Conservation (phyloP, 2,113 vertebrate species). For the Microtus ochrogaster region DNA sequence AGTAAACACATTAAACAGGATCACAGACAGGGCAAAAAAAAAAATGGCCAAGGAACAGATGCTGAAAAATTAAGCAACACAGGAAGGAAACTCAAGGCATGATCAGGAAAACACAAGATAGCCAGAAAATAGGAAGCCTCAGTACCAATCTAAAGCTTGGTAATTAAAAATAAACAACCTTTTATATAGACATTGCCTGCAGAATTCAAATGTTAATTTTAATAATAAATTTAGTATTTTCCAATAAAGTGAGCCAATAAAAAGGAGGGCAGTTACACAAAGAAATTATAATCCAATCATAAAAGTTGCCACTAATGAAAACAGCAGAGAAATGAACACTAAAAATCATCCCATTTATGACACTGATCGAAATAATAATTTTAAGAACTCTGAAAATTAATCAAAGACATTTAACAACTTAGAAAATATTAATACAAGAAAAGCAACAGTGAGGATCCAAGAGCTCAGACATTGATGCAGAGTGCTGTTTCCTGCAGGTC, state of each 20-base stretch:
- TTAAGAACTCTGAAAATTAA: conserved; percentile 36
- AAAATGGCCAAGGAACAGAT: not conserved
- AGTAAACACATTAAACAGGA: not conserved
- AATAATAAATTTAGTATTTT: conserved; percentile 6
- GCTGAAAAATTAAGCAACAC: not conserved
- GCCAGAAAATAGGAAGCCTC: not conserved
- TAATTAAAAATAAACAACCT: not conserved
- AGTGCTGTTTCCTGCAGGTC: not conserved
- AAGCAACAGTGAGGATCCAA: not conserved
- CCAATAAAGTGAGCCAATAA: conserved; percentile 11
- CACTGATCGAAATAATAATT: not conserved
- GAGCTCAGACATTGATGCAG: not conserved
- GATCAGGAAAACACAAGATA: not conserved
- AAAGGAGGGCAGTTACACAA: not conserved
- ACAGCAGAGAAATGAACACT: not conserved
- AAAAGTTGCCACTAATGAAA: not conserved
- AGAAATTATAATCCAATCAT: not conserved
- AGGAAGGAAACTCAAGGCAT: not conserved
- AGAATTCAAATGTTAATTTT: not conserved
- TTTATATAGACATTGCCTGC: not conserved
- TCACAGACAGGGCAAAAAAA: not conserved
- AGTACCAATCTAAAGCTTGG: not conserved
- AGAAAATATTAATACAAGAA: not conserved
- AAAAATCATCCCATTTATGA: conserved; percentile 1
- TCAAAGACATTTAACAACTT: not conserved